phyloP scores from a whole-genome alignment of 2,113 vertebrate species.

The Nothobranchius furzeri region DNA sequence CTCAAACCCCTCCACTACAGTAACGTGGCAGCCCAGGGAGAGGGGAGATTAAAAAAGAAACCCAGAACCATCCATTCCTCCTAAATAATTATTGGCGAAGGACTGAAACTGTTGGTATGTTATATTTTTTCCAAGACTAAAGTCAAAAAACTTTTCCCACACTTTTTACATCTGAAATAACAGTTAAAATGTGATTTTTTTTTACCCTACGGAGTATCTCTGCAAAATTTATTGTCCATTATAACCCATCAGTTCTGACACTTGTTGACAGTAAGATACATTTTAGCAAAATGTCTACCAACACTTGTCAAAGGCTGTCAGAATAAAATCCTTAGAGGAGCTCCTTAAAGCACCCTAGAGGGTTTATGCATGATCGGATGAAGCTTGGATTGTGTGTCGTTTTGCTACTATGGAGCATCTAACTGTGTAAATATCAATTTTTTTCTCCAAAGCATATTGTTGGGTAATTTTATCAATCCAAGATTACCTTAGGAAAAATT shows the following conservation, averaged over 20 bases:
- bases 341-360: conserved; percentile 32
- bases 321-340: conserved; percentile 31
- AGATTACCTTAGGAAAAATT: no score
- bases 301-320: conserved; percentile 35
- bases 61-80: no score
- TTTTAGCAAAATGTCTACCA: conserved; percentile 49
- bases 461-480: no score
- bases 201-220: conserved; percentile 43
- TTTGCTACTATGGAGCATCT: neutral
- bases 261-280: conserved; percentile 55
- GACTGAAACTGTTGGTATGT: neutral
- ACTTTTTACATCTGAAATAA: conserved; percentile 1
- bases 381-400: conserved; percentile 20
- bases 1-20: no score
- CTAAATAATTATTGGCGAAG: neutral
- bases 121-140: conserved; percentile 4
- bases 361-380: conserved; percentile 20
- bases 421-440: neutral
- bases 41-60: no score
- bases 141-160: neutral
- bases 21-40: no score
- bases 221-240: conserved; percentile 65
- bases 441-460: neutral
- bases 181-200: conserved; percentile 28
- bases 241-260: conserved; percentile 63